A percentile compares a stretch with the other conserved stretches of the same genome.
Conservation (phyloP, 2,797 vertebrate genomes). For the Catharus ustulatus region DNA sequence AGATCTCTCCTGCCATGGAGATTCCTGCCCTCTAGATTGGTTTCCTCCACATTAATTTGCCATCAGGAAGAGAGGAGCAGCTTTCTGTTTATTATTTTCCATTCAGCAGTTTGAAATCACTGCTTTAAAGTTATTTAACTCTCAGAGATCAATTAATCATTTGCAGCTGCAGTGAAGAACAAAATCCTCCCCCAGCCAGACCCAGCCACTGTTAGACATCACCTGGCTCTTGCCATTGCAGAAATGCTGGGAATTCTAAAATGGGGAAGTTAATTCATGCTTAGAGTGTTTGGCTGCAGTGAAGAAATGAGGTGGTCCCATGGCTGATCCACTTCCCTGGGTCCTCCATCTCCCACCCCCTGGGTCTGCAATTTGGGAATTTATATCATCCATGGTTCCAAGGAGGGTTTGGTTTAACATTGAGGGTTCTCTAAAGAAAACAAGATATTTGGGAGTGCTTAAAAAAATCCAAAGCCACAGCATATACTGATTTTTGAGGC, state of each 20-base stretch:
- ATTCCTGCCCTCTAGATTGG: neutral
- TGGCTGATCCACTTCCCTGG: neutral
- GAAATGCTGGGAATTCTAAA: neutral
- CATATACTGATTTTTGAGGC: neutral
- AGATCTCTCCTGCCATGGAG: neutral
- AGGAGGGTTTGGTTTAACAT: neutral
- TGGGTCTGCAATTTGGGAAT: accelerated
- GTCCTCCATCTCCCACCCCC: neutral
- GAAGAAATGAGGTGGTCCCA: neutral
- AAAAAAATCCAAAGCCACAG: neutral
- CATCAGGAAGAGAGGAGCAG: neutral
- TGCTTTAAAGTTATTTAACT: neutral
- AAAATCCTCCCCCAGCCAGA: neutral
- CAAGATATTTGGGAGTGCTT: accelerated
- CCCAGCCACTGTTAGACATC: accelerated
- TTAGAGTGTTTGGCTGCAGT: neutral
- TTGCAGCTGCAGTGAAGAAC: neutral
- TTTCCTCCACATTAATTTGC: neutral
- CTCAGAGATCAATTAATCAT: accelerated
- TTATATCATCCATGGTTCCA: neutral
- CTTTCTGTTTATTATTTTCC: neutral
- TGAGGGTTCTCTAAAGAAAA: neutral
- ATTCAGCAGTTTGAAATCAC: neutral
- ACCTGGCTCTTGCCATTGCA: neutral
- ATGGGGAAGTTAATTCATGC: accelerated